Conservation (phyloP, 2,113 vertebrate species). For the Antigone vipio region DNA sequence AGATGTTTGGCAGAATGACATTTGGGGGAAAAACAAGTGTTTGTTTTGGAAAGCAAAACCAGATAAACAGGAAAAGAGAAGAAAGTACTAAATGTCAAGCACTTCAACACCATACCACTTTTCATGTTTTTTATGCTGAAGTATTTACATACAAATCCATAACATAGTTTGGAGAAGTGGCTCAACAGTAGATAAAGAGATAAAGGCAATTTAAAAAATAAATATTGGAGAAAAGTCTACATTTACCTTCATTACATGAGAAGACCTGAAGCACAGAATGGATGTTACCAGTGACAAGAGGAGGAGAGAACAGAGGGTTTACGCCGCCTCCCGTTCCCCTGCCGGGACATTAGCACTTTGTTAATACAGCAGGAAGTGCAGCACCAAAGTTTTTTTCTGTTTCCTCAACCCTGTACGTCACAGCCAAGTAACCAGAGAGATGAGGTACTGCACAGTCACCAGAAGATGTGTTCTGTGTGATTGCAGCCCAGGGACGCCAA, state of each 20-base stretch:
- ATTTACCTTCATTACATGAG: neutral
- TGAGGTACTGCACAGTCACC: neutral
- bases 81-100: neutral
- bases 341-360: neutral
- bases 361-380: neutral
- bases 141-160: neutral
- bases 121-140: neutral
- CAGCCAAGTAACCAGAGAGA: neutral
- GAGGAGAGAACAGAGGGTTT: neutral
- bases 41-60: neutral
- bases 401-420: neutral
- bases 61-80: neutral
- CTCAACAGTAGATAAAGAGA: neutral
- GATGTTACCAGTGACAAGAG: neutral
- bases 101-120: neutral
- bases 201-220: neutral
- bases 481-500: neutral
- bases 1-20: neutral
- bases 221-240: neutral
- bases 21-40: neutral
- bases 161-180: neutral
- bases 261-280: neutral
- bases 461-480: neutral
- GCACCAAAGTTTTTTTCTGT: neutral
- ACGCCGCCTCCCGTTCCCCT: fast-evolving